A percentile compares a stretch with the other conserved stretches of the same genome.
Evolutionary conservation across 30 jellyfish, hydroid and myxozoan species (phyloP).

Genomic region (Hydractinia echinata): DNA sequence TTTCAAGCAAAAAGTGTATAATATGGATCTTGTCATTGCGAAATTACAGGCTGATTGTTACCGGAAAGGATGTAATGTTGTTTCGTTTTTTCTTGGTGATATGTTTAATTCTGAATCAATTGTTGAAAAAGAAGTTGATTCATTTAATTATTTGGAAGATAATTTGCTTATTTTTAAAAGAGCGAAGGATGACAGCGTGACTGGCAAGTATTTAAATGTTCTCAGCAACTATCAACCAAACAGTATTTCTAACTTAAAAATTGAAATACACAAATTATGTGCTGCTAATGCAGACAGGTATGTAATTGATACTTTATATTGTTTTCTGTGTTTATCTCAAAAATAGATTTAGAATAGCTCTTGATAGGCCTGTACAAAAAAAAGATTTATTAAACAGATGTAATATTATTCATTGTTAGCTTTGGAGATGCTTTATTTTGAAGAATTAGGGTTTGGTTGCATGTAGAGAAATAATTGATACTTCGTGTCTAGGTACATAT

Average conservation of each 20-base stretch:
- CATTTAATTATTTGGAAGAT: not conserved
- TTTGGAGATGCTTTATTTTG: not conserved
- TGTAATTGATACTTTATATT: not conserved
- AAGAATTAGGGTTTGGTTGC: not conserved
- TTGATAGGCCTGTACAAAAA: too few relatives aligned
- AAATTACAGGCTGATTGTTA: not conserved
- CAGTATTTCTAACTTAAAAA: not conserved
- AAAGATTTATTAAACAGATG: too few relatives aligned
- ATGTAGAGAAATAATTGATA: not conserved
- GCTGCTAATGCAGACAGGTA: not conserved
- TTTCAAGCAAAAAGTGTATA: not conserved
- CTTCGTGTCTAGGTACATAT: not conserved
- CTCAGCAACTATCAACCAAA: not conserved
- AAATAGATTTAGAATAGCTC: too few relatives aligned
- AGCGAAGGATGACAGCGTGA: not conserved
- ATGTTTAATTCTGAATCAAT: not conserved
- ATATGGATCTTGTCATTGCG: not conserved
- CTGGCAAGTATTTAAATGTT: not conserved
- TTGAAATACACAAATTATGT: not conserved
- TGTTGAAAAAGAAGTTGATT: not conserved
- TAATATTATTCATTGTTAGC: too few relatives aligned
- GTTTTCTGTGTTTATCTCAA: not conserved
- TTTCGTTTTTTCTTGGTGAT: not conserved
- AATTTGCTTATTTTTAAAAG: not conserved
- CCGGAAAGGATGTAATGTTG: not conserved